A percentile compares a stretch with the other conserved stretches of the same genome.
Evolutionary conservation across 2,888 invertebrate genomes (phyloP).

Genomic region (Cosmopolites sordidus): DNA sequence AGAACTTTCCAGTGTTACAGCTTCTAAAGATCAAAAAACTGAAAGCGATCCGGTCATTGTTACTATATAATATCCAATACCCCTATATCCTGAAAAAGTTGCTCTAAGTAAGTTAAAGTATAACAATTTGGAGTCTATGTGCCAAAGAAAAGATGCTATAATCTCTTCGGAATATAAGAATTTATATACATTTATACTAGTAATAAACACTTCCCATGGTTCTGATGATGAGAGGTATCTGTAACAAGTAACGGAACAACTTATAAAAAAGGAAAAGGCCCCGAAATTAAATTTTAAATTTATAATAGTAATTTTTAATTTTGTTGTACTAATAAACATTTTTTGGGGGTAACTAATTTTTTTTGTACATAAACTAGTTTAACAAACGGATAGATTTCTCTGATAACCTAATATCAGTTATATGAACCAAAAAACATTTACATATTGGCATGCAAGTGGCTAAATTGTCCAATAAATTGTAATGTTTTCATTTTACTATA

Average conservation of each 20-base stretch:
- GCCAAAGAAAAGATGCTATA: no score
- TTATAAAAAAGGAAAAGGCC: neutral
- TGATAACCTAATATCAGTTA: neutral
- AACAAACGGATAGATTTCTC: neutral
- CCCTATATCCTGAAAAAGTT: neutral
- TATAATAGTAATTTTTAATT: no score
- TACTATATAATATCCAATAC: no score
- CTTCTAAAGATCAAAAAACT: neutral
- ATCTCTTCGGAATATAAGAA: neutral
- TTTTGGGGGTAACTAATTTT: no score
- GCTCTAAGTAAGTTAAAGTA: no score
- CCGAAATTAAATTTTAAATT: neutral
- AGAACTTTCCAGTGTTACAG: neutral
- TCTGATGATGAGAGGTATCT: neutral
- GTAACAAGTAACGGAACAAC: neutral
- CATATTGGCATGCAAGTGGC: neutral
- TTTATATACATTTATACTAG: neutral
- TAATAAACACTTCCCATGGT: neutral
- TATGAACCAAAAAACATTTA: no score
- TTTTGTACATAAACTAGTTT: neutral
- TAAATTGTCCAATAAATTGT: neutral
- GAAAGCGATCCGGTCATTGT: neutral
- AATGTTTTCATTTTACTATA: neutral
- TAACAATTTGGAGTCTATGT: neutral
- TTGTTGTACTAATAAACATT: no score